Conservation (phyloP, 2,888 invertebrate genomes). For the Sicus ferrugineus region DNA sequence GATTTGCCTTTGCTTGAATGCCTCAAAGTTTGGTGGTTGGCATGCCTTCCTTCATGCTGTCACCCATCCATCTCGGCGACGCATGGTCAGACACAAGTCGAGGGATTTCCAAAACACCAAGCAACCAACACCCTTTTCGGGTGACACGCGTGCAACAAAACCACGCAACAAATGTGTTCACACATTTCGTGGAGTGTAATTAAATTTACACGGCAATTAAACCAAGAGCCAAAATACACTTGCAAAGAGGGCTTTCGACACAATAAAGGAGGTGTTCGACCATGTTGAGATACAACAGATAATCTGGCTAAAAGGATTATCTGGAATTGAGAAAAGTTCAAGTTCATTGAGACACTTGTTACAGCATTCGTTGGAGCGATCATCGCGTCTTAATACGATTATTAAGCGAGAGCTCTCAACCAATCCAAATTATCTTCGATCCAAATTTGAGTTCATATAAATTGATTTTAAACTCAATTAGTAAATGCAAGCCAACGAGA, state of each 20-base stretch:
- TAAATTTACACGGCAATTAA: slow-evolving; percentile 65
- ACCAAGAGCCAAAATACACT: slow-evolving; percentile 40
- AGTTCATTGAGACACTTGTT: neutral
- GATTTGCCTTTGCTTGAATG: slow-evolving; percentile 25
- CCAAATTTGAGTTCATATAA: slow-evolving; percentile 42
- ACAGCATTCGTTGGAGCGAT: neutral
- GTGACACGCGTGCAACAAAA: slow-evolving; percentile 19
- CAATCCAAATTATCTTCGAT: neutral
- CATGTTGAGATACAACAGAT: slow-evolving; percentile 14
- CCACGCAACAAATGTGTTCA: slow-evolving; percentile 28
- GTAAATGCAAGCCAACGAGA: slow-evolving; percentile 44
- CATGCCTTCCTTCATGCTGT: neutral
- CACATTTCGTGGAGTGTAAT: slow-evolving; percentile 52
- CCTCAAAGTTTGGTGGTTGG: neutral
- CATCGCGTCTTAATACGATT: too few relatives aligned
- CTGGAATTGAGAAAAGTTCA: neutral
- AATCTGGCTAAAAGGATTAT: slow-evolving; percentile 31
- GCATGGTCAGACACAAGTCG: slow-evolving; percentile 45
- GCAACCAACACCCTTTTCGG: slow-evolving; percentile 9
- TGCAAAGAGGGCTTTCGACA: neutral
- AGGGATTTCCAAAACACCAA: slow-evolving; percentile 33
- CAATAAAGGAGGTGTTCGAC: slow-evolving; percentile 17
- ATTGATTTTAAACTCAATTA: slow-evolving; percentile 66
- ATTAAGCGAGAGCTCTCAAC: too few relatives aligned
- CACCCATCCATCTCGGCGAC: slow-evolving; percentile 21